phyloP scores from a whole-genome alignment of 2,888 invertebrate genomes.

The Eurytoma californica region DNA sequence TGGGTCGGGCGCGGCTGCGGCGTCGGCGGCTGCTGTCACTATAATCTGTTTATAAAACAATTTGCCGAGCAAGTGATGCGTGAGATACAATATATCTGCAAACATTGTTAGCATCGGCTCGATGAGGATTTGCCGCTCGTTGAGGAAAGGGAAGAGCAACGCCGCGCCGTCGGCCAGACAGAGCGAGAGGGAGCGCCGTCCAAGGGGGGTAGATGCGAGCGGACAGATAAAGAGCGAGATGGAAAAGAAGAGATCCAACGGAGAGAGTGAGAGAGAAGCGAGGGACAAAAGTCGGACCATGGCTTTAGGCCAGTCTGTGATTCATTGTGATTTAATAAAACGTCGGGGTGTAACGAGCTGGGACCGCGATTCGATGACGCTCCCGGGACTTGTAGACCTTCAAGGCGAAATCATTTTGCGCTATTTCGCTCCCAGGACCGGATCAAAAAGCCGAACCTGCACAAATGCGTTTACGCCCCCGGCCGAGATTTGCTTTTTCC shows the following conservation, averaged over 20 bases:
- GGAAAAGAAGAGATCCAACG: slow-evolving; percentile 18
- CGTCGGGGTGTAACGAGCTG: slow-evolving; percentile 34
- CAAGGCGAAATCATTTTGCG: slow-evolving; percentile 16
- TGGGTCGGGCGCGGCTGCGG: not conserved
- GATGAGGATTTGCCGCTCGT: slow-evolving; percentile 70
- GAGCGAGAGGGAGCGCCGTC: slow-evolving; percentile 29
- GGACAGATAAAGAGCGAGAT: slow-evolving; percentile 26
- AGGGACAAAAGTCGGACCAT: slow-evolving; percentile 17
- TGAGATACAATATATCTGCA: slow-evolving; percentile 77
- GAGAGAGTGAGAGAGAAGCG: slow-evolving; percentile 12
- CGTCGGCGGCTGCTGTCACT: slow-evolving; percentile 75
- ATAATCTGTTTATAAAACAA: slow-evolving; percentile 89
- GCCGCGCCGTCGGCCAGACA: not conserved
- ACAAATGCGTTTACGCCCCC: slow-evolving; percentile 20
- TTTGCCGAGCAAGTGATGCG: slow-evolving; percentile 85
- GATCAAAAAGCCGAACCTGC: slow-evolving; percentile 28
- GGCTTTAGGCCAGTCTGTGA: slow-evolving; percentile 50
- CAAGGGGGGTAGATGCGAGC: slow-evolving; percentile 33
- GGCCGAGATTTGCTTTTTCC: slow-evolving; percentile 21
- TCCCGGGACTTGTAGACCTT: not conserved
- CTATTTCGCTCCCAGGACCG: not conserved
- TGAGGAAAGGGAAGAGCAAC: slow-evolving; percentile 46
- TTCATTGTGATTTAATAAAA: slow-evolving; percentile 56
- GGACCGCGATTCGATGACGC: slow-evolving; percentile 41
- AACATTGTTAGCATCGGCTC: slow-evolving; percentile 76